Evolutionary conservation across 2,797 vertebrate species (phyloP).

Genomic region (Takifugu rubripes): DNA sequence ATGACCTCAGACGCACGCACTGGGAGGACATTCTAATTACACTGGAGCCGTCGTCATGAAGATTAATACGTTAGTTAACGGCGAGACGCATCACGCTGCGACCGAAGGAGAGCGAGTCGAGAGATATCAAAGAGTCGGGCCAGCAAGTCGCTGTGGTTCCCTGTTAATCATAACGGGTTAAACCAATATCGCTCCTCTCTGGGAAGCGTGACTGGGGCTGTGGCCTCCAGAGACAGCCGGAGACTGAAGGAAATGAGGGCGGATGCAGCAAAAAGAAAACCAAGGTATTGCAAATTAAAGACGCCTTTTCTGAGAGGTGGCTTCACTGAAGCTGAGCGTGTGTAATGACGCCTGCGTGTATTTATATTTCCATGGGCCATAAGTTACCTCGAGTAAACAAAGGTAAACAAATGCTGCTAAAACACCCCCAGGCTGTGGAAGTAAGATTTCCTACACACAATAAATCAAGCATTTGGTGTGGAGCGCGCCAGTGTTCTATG

Average conservation of each 20-base stretch:
- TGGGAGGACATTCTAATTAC: conserved; percentile 52
- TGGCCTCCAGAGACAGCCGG: too few species aligned
- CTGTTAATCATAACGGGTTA: conserved; percentile 60
- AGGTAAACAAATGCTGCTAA: too few species aligned
- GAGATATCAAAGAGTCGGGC: conserved; percentile 37
- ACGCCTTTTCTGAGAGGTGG: too few species aligned
- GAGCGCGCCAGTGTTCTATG: too few species aligned
- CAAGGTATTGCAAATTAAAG: neutral
- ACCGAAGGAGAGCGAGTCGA: conserved; percentile 37
- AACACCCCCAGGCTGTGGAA: too few species aligned
- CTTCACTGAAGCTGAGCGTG: too few species aligned
- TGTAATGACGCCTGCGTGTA: neutral
- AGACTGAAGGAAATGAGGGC: too few species aligned
- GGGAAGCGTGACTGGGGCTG: conserved; percentile 46
- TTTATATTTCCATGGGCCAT: neutral
- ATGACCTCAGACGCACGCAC: conserved; percentile 55
- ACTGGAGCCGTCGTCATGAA: conserved; percentile 60
- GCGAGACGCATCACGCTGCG: conserved; percentile 60
- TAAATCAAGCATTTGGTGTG: too few species aligned
- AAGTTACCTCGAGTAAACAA: neutral
- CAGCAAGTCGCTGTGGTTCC: conserved; percentile 32
- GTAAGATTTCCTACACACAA: too few species aligned
- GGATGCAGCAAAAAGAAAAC: too few species aligned
- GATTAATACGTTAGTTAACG: conserved; percentile 66
- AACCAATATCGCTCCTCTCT: conserved; percentile 48